A percentile compares a stretch with the other conserved stretches of the same genome.
These are phyloP conservation scores for human DNA, from an alignment of 2,113 vertebrate genomes.

Conservation along the genomic window DNA sequence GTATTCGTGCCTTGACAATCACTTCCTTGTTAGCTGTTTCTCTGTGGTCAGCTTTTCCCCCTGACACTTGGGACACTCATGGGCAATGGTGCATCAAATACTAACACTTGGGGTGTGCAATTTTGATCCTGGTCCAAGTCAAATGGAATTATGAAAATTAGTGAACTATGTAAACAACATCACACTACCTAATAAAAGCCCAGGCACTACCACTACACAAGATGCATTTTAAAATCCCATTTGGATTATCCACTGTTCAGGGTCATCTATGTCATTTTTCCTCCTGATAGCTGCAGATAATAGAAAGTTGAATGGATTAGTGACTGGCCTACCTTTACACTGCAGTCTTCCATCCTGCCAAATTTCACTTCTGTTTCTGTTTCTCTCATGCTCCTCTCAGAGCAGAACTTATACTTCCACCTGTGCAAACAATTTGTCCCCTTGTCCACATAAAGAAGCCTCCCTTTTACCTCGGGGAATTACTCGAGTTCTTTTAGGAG, in stretches of 20 bases:
- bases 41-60: conserved; percentile 40
- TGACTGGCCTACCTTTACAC: neutral
- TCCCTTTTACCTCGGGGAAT: neutral
- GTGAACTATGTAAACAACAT: conserved; percentile 54
- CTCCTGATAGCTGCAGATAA: neutral
- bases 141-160: conserved; percentile 62
- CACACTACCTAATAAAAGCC: neutral
- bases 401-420: conserved; percentile 23
- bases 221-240: neutral
- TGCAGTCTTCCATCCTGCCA: neutral
- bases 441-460: conserved; percentile 24
- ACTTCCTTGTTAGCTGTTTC: conserved; percentile 34
- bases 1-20: conserved; percentile 30
- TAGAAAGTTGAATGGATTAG: neutral
- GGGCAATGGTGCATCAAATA: conserved; percentile 25
- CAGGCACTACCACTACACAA: neutral
- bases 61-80: conserved; percentile 22
- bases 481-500: neutral
- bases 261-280: conserved; percentile 6
- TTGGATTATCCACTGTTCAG: neutral
- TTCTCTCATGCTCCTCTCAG: neutral
- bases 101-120: conserved; percentile 50
- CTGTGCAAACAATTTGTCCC: conserved; percentile 10
- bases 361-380: conserved; percentile 7
- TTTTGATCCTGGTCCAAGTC: conserved; percentile 47